phyloP scores from a whole-genome alignment of 2,888 invertebrate genomes.

The Ellobium chinense region DNA sequence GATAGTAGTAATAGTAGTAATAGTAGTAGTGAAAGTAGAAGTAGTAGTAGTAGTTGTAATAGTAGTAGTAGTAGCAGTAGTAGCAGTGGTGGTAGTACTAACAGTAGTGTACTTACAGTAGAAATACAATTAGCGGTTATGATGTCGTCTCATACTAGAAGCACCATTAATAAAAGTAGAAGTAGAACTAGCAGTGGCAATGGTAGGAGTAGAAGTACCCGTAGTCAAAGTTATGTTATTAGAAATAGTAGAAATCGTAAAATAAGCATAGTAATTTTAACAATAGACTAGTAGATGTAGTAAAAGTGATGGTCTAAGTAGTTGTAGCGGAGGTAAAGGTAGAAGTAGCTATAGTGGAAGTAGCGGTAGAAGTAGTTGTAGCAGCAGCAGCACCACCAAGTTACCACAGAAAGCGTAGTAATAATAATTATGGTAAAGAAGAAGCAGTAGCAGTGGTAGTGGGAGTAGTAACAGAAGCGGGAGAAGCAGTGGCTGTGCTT shows the following conservation, averaged over 20 bases:
- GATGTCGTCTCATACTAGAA: too few species aligned
- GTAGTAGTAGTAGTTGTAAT: background rate
- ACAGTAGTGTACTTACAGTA: too few species aligned
- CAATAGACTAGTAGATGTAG: background rate
- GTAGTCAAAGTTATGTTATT: too few species aligned
- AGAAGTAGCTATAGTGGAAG: slow-evolving; percentile 32
- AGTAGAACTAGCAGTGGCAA: too few species aligned
- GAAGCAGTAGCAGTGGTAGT: background rate
- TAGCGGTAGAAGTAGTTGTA: slow-evolving; percentile 23
- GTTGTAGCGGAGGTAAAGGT: slow-evolving; percentile 25
- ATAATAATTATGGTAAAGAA: background rate
- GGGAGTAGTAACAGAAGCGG: slow-evolving; percentile 18
- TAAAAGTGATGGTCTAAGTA: background rate
- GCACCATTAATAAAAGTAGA: too few species aligned
- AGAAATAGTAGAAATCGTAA: too few species aligned
- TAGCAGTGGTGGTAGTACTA: slow-evolving; percentile 30
- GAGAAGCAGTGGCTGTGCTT: slow-evolving; percentile 19
- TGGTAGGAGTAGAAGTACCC: too few species aligned
- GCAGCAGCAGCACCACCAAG: slow-evolving; percentile 19
- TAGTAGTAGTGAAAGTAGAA: background rate
- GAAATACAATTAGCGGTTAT: too few species aligned
- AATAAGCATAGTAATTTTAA: too few species aligned
- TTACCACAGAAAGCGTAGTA: slow-evolving; percentile 22
- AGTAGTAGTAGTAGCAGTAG: slow-evolving; percentile 26
- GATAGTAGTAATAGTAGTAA: slow-evolving; percentile 33